Percentiles rank a stretch among this genome's conserved stretches.
Conservation (phyloP, 2,888 invertebrate species). For the Lithophane semibrunnea region DNA sequence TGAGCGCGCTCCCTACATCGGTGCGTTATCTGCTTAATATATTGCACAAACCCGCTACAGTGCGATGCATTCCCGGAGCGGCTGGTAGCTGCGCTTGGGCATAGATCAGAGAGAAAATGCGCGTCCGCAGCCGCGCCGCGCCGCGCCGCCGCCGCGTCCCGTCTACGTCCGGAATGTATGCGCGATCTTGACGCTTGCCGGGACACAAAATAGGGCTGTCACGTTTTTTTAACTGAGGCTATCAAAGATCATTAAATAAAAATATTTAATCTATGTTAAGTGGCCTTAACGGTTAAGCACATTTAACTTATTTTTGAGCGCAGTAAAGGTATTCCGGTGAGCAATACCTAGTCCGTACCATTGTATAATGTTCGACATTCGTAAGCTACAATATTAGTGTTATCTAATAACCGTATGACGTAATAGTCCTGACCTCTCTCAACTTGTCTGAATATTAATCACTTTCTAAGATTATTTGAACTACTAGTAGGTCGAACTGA, state of each 20-base stretch:
- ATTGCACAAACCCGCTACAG: conserved; percentile 53
- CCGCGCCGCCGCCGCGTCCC: neutral
- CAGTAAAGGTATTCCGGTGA: neutral
- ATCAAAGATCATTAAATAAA: neutral
- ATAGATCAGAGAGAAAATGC: conserved; percentile 70
- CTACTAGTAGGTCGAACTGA: conserved; percentile 21
- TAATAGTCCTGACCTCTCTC: conserved; percentile 32
- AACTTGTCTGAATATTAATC: conserved; percentile 29
- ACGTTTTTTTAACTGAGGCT: neutral
- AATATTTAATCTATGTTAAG: neutral
- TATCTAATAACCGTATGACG: conserved; percentile 27
- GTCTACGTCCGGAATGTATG: conserved; percentile 32
- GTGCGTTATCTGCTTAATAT: conserved; percentile 67
- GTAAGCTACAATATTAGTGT: conserved; percentile 21
- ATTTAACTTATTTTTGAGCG: neutral
- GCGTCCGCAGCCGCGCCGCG: conserved; percentile 16
- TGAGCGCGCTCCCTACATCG: conserved; percentile 41
- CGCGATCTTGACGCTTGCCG: conserved; percentile 28
- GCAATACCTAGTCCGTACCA: neutral
- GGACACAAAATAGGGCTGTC: conserved; percentile 41
- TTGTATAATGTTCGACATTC: neutral
- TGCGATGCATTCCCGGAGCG: conserved; percentile 63
- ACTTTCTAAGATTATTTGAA: conserved; percentile 41
- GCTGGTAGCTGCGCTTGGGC: conserved; percentile 64
- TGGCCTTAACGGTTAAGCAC: neutral